Evolutionary conservation across 2,888 invertebrate genomes (phyloP), one percentile per base, ranked within the genome.

Genomic region (Antheraea yamamai): DNA sequence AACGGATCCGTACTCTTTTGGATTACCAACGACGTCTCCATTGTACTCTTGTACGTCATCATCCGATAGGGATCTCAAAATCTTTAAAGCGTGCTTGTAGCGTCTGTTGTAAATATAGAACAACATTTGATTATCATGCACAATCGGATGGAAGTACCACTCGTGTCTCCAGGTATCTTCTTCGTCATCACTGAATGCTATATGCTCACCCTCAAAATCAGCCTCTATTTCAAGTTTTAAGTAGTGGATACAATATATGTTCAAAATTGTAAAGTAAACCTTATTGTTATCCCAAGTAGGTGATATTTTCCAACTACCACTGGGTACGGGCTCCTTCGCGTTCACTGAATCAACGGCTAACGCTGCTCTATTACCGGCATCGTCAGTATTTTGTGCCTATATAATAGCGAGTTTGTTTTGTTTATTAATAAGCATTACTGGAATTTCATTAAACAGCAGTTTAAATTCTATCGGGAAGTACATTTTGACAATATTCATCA

Each of bases 221-320:
- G 51, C 39, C 26, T 39, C 55, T 4, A 70, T 55, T 26, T 66
- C 75, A 20, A 75, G 30, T 26, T 75, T 75, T 26, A 75, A 73
- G 52, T 73, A 75, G 58, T 64, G 66, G 23, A 52, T 68, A 20
- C 39, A 20, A 55, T 39, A 26, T 6, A 30, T 51, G 39, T 75
- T 75, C n/a, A 52, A 68, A 2, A 75, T 73, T 73, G 68, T 75
- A 39, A 73, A 75, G 55, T 26, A 66, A 8, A 75, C n/a, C 16
- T 10, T 66, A 26, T 75, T 70, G 6, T 18, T 39, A 18, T 75
- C 73, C 68, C 73, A 73, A 39, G 68, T 14, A 2, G 68, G 35
- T 8, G 55, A 39, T 23, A 73, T 30, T 39, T 75, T 75, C 75
- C 75, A 75, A n/a, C 73, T 75, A 0, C 86, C 16, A 75, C 16